These are phyloP conservation scores for Clinocottus analis DNA, from an alignment of 2,113 vertebrate species.

Conservation along the genomic window DNA sequence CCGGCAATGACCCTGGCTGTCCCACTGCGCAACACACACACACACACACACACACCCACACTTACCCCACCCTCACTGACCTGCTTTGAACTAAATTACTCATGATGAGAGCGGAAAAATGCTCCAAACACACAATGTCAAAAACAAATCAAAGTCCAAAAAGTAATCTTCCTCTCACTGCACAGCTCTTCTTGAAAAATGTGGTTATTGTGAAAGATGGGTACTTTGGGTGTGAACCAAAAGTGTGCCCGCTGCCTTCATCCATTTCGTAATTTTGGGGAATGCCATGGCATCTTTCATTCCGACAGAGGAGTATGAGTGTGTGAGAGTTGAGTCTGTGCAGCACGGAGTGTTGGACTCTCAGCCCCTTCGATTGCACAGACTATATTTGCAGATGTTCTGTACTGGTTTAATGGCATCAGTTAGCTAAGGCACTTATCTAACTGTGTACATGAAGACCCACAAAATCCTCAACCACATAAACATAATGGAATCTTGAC, in stretches of 20 bases:
- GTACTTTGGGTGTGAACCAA: constrained; percentile 20
- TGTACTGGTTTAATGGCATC: not conserved
- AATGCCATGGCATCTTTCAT: constrained; percentile 36
- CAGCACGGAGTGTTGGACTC: constrained; percentile 32
- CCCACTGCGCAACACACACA: constrained; percentile 19
- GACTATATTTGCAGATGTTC: constrained; percentile 8
- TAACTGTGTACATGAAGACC: not conserved
- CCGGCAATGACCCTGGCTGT: constrained; percentile 44
- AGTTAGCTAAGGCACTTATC: not conserved
- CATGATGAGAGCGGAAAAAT: constrained; percentile 31
- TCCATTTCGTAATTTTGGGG: constrained; percentile 36
- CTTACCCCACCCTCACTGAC: constrained; percentile 19
- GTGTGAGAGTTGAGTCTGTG: constrained; percentile 17
- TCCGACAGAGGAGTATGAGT: constrained; percentile 24
- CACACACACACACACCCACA: too few relatives aligned
- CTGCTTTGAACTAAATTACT: constrained; percentile 54
- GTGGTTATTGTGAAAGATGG: constrained; percentile 4
- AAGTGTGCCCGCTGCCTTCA: constrained; percentile 23
- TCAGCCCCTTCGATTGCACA: not conserved
- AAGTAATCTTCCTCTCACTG: constrained; percentile 30
- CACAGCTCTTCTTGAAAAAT: constrained; percentile 4
- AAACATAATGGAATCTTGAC: not conserved
- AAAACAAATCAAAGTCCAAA: constrained; percentile 41
- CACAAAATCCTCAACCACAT: not conserved
- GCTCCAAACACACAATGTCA: not conserved